Percentiles rank a stretch among this genome's conserved stretches.
Conservation (phyloP, 2,113 vertebrate species). For the Myiozetetes cayanensis region DNA sequence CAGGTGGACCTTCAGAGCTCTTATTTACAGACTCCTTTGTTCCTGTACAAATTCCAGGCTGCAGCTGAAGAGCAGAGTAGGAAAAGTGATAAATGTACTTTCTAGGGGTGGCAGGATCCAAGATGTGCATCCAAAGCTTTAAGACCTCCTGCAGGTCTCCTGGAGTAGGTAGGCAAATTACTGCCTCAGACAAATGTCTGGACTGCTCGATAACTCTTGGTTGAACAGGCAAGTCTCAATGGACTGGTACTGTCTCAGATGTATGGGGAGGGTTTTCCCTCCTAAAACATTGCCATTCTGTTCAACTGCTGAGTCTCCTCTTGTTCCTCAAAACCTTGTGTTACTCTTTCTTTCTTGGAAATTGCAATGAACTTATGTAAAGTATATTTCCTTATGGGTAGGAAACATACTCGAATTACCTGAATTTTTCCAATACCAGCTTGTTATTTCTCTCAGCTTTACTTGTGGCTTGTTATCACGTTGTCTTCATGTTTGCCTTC, state of each 20-base stretch:
- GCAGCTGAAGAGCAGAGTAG: neutral
- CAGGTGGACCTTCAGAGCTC: neutral
- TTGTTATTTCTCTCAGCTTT: neutral
- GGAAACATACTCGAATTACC: neutral
- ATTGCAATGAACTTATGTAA: neutral
- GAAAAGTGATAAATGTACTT: neutral
- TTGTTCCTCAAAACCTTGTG: neutral
- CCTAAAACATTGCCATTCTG: neutral
- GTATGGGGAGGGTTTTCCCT: neutral
- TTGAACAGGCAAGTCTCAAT: neutral
- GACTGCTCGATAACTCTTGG: neutral
- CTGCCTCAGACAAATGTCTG: neutral
- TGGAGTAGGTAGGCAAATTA: neutral
- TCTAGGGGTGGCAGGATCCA: neutral
- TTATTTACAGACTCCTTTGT: neutral
- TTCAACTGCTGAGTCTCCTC: neutral
- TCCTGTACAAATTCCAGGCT: neutral
- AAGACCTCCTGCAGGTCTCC: neutral
- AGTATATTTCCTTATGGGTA: neutral
- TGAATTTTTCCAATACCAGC: neutral
- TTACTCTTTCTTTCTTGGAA: neutral
- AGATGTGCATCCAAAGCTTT: neutral
- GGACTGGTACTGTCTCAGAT: neutral
- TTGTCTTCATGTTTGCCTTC: neutral
- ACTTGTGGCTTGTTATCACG: neutral